Conservation (phyloP, 2,888 invertebrate species). For the Drosophila ezoana region DNA sequence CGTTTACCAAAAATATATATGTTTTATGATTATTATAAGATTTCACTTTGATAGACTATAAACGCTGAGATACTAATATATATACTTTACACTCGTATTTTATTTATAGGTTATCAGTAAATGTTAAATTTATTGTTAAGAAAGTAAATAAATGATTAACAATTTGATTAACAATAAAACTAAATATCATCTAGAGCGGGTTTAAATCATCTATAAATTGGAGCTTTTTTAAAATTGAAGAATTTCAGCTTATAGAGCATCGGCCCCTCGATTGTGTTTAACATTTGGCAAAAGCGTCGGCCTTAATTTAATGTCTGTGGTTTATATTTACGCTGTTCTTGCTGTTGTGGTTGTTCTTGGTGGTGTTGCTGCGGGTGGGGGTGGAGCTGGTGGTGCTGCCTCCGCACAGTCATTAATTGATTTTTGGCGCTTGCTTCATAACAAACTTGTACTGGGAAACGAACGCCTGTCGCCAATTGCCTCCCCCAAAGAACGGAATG, state of each 20-base stretch:
- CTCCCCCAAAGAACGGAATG: background rate
- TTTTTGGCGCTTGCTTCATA: slow-evolving; percentile 30
- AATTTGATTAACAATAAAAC: no score
- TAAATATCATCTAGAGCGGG: no score
- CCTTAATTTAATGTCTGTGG: slow-evolving; percentile 25
- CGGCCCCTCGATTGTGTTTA: background rate
- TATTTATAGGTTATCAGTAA: no score
- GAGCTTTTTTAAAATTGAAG: background rate
- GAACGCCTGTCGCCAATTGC: background rate
- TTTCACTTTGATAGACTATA: no score
- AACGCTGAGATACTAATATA: no score
- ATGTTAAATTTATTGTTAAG: no score
- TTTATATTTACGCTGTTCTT: slow-evolving; percentile 15
- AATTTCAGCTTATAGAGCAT: background rate
- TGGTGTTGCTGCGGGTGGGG: background rate
- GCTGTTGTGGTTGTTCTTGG: slow-evolving; percentile 1
- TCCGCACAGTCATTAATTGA: slow-evolving; percentile 34
- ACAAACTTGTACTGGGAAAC: slow-evolving; percentile 1
- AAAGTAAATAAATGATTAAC: no score
- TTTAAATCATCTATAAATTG: background rate
- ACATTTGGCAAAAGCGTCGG: slow-evolving; percentile 3
- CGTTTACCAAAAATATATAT: background rate
- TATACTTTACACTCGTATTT: no score
- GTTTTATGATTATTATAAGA: no score
- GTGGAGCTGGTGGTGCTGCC: background rate